A percentile compares a stretch with the other conserved stretches of the same genome.
phyloP scores from a whole-genome alignment of 2,888 invertebrate genomes.

The Isotomurus palustris region DNA sequence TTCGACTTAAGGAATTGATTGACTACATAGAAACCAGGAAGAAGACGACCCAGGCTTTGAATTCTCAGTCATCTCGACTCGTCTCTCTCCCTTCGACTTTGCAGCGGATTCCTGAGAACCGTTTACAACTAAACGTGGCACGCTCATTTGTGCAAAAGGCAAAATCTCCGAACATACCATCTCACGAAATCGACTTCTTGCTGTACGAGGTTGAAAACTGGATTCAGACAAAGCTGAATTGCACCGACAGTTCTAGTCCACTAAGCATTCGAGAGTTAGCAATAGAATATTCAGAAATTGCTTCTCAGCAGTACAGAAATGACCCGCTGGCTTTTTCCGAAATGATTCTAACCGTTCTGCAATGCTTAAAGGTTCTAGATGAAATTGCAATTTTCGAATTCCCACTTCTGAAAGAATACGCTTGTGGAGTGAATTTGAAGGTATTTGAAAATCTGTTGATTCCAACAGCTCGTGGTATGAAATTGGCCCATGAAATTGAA shows the following conservation, averaged over 20 bases:
- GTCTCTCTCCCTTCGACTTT: too few relatives aligned
- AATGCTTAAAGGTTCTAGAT: slow-evolving; percentile 6
- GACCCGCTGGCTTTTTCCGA: slow-evolving; percentile 13
- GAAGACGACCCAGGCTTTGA: too few relatives aligned
- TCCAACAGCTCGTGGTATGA: slow-evolving; percentile 5
- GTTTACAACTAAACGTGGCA: too few relatives aligned
- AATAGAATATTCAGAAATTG: background rate
- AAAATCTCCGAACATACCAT: too few relatives aligned
- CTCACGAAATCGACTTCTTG: background rate
- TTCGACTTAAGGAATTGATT: too few relatives aligned
- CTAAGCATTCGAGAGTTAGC: background rate
- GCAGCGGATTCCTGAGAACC: too few relatives aligned
- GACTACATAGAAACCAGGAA: too few relatives aligned
- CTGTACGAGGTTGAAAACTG: background rate
- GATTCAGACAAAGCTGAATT: background rate
- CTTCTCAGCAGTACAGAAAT: background rate
- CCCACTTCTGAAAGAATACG: slow-evolving; percentile 11
- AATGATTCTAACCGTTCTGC: background rate
- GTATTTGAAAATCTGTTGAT: slow-evolving; percentile 8
- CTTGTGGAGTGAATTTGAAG: slow-evolving; percentile 7
- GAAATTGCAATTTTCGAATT: background rate
- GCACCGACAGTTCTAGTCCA: background rate
- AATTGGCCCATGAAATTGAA: background rate
- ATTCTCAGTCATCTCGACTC: too few relatives aligned
- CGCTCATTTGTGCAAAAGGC: too few relatives aligned